A percentile compares a stretch with the other conserved stretches of the same genome.
phyloP scores from a whole-genome alignment of 2,888 invertebrate genomes.

The Clitarchus hookeri region DNA sequence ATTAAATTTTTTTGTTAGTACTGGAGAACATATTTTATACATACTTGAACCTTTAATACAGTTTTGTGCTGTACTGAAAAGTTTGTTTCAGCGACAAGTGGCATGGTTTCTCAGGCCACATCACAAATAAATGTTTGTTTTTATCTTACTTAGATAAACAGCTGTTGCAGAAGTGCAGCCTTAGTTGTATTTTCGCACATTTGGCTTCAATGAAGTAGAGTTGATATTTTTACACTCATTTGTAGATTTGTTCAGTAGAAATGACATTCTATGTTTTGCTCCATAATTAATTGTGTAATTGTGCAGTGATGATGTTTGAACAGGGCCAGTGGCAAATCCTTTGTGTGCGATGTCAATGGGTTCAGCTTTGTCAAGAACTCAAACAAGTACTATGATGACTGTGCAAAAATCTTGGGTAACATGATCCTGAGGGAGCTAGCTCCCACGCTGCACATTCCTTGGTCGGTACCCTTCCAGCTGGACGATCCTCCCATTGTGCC shows the following conservation, averaged over 20 bases:
- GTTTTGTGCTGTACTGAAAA: no score
- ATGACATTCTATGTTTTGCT: constrained; percentile 33
- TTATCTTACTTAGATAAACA: no score
- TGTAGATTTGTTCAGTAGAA: constrained; percentile 21
- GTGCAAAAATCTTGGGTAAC: constrained; percentile 96
- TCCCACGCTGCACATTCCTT: constrained; percentile 94
- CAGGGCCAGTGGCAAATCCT: constrained; percentile 97
- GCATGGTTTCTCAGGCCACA: no score
- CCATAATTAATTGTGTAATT: constrained; percentile 26
- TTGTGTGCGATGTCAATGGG: constrained; percentile 99
- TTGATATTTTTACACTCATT: not conserved
- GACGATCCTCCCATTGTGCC: constrained; percentile 99
- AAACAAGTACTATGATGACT: constrained; percentile 99
- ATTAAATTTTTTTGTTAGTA: no score
- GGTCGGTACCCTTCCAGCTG: constrained; percentile 95
- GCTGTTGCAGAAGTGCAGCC: no score
- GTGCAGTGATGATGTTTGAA: constrained; percentile 44
- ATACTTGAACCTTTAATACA: no score
- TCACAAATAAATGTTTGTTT: no score
- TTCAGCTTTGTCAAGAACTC: constrained; percentile 99
- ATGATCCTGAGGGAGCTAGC: constrained; percentile 96
- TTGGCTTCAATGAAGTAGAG: no score
- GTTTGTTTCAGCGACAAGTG: no score
- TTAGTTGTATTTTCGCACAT: no score
- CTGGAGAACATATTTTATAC: no score